These are phyloP conservation scores for Pocillopora grandis DNA, from an alignment of 92 coral and sea anemone species.

Conservation along the genomic window DNA sequence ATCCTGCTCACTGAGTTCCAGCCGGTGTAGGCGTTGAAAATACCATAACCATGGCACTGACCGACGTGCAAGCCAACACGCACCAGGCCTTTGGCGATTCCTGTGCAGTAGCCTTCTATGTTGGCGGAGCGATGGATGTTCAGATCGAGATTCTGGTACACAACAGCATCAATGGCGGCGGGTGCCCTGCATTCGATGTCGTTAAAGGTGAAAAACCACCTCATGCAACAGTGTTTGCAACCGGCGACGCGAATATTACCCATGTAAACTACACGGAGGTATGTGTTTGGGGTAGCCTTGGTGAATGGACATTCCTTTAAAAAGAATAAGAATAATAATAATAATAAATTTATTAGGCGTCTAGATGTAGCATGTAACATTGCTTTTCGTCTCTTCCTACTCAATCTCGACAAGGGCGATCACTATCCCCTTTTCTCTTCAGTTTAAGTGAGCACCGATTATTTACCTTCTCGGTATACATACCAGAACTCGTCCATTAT, in stretches of 20 bases:
- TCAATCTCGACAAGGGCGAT: too few relatives aligned
- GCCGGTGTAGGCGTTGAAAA: constrained; percentile 42
- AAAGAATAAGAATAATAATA: neutral
- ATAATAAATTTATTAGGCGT: too few relatives aligned
- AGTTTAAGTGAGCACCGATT: neutral
- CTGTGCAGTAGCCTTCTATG: constrained; percentile 68
- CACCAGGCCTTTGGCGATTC: constrained; percentile 41
- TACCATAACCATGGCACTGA: constrained; percentile 1
- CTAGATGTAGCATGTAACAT: too few relatives aligned
- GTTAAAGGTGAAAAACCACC: constrained; percentile 67
- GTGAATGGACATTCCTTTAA: constrained; percentile 52
- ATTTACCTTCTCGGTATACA: neutral
- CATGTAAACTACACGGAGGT: constrained; percentile 52
- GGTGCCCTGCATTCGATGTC: constrained; percentile 50
- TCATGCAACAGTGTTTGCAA: constrained; percentile 50
- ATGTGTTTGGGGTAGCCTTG: constrained; percentile 37
- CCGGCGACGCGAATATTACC: constrained; percentile 48
- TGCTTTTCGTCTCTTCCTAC: too few relatives aligned
- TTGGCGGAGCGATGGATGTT: constrained; percentile 61
- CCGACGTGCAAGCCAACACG: constrained; percentile 63
- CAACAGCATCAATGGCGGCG: constrained; percentile 49
- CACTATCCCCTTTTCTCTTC: too few relatives aligned
- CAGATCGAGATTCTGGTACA: constrained; percentile 31
- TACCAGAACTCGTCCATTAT: constrained; percentile 46
- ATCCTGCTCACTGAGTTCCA: constrained; percentile 67